These are phyloP conservation scores for Hestina assimilis DNA, from an alignment of 1,140 invertebrate species.

Conservation along the genomic window DNA sequence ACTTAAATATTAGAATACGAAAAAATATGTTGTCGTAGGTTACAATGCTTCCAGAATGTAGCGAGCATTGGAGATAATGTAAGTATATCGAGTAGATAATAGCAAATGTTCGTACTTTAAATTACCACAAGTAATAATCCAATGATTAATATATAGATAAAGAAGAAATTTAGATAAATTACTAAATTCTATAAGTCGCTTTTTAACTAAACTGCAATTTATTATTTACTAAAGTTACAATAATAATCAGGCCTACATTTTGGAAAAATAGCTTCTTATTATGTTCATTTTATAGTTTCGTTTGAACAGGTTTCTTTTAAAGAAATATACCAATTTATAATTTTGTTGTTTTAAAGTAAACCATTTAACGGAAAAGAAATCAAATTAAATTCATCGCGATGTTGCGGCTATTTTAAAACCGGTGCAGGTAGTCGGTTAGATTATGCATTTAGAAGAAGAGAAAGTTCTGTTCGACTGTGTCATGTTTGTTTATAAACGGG, in stretches of 20 bases:
- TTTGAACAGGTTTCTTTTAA: not conserved
- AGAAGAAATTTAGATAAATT: too few relatives aligned
- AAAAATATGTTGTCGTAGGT: slow-evolving; percentile 15
- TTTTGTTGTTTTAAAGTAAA: slow-evolving; percentile 8
- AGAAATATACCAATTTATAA: not conserved
- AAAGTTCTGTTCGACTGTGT: slow-evolving; percentile 18
- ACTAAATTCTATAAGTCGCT: too few relatives aligned
- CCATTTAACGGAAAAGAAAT: slow-evolving; percentile 21
- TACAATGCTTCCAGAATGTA: not conserved
- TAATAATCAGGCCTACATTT: too few relatives aligned
- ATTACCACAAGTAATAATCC: too few relatives aligned
- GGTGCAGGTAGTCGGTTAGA: slow-evolving; percentile 29
- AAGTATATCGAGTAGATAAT: too few relatives aligned
- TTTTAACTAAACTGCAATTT: too few relatives aligned
- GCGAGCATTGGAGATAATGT: too few relatives aligned
- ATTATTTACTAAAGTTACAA: too few relatives aligned
- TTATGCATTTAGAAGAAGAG: slow-evolving; percentile 33
- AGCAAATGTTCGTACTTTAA: too few relatives aligned
- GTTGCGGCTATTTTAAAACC: slow-evolving; percentile 26
- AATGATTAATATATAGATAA: too few relatives aligned
- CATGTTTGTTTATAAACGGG: slow-evolving; percentile 27
- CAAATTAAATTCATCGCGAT: slow-evolving; percentile 21
- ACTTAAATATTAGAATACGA: not conserved
- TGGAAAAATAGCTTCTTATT: not conserved
- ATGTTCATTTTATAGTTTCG: not conserved